Evolutionary conservation across 2,888 invertebrate genomes (phyloP).

Genomic region (Periphyllus acericola): DNA sequence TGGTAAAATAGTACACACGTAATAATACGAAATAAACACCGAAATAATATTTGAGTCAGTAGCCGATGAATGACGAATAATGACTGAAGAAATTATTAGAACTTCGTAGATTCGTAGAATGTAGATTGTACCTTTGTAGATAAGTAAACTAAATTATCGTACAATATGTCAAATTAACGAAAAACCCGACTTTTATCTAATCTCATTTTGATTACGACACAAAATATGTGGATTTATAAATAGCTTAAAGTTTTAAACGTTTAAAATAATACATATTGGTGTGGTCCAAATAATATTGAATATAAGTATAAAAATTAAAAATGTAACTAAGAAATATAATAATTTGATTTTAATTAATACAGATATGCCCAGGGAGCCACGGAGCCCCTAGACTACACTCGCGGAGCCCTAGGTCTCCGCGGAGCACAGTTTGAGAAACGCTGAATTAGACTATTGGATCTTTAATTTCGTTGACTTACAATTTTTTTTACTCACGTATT

Average conservation of each 20-base stretch:
- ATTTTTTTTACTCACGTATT: no score
- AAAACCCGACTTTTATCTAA: conserved; percentile 2
- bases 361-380: not conserved
- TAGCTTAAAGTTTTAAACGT: conserved; percentile 1
- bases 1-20: conserved; percentile 8
- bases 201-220: conserved; percentile 14
- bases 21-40: conserved; percentile 6
- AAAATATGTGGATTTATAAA: conserved; percentile 22
- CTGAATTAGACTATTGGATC: no score
- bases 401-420: no score
- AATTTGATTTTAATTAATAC: conserved; percentile 3
- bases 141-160: conserved; percentile 21
- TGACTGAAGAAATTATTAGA: not conserved
- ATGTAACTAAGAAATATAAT: conserved; percentile 7
- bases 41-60: not conserved
- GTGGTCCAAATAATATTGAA: not conserved
- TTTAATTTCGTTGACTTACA: no score
- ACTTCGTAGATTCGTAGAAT: not conserved
- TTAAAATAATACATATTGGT: not conserved
- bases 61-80: conserved; percentile 16
- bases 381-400: no score
- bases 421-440: no score
- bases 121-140: not conserved
- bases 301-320: conserved; percentile 1
- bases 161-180: conserved; percentile 10